These are phyloP conservation scores for Chironomus tepperi DNA, from an alignment of 1,140 invertebrate genomes.

Conservation along the genomic window DNA sequence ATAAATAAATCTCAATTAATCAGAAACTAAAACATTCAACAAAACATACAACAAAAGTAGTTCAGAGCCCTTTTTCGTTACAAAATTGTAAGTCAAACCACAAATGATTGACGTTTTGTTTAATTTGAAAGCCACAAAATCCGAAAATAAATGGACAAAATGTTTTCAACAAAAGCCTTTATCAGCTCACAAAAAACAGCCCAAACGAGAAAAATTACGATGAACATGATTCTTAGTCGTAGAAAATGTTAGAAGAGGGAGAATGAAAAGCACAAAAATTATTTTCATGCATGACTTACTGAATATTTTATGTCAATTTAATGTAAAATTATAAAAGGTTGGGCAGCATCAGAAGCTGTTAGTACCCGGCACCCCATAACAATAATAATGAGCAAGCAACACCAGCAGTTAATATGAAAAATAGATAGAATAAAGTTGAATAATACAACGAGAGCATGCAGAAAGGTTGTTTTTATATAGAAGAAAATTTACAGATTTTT, in stretches of 20 bases:
- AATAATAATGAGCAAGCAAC: conserved; percentile 13
- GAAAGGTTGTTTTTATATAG: neutral
- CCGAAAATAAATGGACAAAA: neutral
- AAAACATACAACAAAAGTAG: no score
- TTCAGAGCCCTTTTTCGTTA: no score
- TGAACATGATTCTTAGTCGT: neutral
- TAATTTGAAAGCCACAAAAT: no score
- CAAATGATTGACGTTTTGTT: no score
- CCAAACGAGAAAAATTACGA: neutral
- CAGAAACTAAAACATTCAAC: no score
- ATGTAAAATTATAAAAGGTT: conserved; percentile 12
- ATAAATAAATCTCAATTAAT: no score
- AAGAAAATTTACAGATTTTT: neutral
- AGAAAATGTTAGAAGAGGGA: neutral
- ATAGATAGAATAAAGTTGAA: neutral
- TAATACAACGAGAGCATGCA: neutral
- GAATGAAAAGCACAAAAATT: neutral
- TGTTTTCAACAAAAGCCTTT: neutral
- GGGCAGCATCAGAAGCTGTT: neutral
- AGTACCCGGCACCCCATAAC: neutral
- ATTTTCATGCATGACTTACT: conserved; percentile 5
- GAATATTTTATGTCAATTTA: conserved; percentile 24
- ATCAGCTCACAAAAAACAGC: neutral
- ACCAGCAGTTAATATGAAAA: neutral
- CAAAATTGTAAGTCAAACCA: no score